phyloP scores from a whole-genome alignment of 1,140 invertebrate species.

The Drosophila fuyamai region DNA sequence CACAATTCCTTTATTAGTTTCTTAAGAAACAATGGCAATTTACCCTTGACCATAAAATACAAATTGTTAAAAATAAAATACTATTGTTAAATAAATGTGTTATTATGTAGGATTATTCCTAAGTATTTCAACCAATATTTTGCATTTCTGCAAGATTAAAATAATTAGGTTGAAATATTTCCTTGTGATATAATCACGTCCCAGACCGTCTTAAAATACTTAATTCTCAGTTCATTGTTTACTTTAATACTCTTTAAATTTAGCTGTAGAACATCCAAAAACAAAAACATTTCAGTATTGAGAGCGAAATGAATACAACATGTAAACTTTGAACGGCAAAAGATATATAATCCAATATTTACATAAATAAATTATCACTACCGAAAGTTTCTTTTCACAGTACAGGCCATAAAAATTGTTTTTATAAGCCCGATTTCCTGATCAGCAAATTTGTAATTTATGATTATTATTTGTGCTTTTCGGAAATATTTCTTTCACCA shows the following conservation, averaged over 20 bases:
- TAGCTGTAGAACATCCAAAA: slow-evolving; percentile 2
- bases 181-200: neutral
- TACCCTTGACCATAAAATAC: too few relatives aligned
- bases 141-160: too few relatives aligned
- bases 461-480: slow-evolving; percentile 21
- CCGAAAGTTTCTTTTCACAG: neutral
- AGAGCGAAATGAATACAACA: neutral
- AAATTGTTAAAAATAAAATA: too few relatives aligned
- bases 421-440: slow-evolving; percentile 7
- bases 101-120: too few relatives aligned
- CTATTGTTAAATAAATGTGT: too few relatives aligned
- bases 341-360: slow-evolving; percentile 4
- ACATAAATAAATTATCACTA: slow-evolving; percentile 25
- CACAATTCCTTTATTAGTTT: neutral
- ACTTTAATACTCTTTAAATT: neutral
- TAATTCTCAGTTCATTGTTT: slow-evolving; percentile 1
- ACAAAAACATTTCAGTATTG: neutral
- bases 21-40: too few relatives aligned
- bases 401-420: slow-evolving; percentile 11
- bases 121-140: too few relatives aligned
- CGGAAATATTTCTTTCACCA: slow-evolving; percentile 1
- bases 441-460: slow-evolving; percentile 37
- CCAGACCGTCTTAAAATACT: neutral
- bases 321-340: neutral
- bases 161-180: neutral